Conservation (phyloP, 1,140 invertebrate genomes). For the Sogatella furcifera region DNA sequence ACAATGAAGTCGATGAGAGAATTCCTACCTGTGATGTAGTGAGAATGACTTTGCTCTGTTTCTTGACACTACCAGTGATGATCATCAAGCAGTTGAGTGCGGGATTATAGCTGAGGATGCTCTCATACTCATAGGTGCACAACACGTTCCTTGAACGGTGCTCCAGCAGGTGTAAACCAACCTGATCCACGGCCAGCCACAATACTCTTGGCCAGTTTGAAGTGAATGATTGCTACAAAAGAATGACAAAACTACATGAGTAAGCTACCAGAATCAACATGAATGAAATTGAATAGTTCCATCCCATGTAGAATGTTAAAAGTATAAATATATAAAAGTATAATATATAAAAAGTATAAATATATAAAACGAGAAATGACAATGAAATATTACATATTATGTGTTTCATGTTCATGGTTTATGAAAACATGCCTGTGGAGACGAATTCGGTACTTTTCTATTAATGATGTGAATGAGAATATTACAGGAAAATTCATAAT, state of each 20-base stretch:
- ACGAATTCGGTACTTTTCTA: too few relatives aligned
- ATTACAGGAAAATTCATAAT: too few relatives aligned
- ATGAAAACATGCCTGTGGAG: too few relatives aligned
- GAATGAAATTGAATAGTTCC: too few relatives aligned
- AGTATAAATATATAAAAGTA: too few relatives aligned
- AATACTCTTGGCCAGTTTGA: conserved; percentile 86
- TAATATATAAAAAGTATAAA: too few relatives aligned
- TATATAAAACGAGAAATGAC: too few relatives aligned
- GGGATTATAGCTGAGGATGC: conserved; percentile 77
- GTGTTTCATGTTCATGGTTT: too few relatives aligned
- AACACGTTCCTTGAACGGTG: conserved; percentile 76
- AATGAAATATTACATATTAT: too few relatives aligned
- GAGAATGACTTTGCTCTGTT: conserved; percentile 84
- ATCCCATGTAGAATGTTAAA: too few relatives aligned
- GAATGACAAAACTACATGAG: background rate
- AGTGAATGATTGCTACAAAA: conserved; percentile 80
- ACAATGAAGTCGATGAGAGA: background rate
- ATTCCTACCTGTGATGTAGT: conserved; percentile 65
- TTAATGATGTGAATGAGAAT: too few relatives aligned
- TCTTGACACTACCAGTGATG: conserved; percentile 74
- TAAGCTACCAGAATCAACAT: background rate
- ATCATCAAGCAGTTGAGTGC: conserved; percentile 83
- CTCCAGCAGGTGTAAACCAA: conserved; percentile 83
- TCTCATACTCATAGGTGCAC: conserved; percentile 79
- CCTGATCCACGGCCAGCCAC: conserved; percentile 87